Base-by-base conservation (phyloP, 2,113 vertebrate species). In the Pholis gunnellus region DNA sequence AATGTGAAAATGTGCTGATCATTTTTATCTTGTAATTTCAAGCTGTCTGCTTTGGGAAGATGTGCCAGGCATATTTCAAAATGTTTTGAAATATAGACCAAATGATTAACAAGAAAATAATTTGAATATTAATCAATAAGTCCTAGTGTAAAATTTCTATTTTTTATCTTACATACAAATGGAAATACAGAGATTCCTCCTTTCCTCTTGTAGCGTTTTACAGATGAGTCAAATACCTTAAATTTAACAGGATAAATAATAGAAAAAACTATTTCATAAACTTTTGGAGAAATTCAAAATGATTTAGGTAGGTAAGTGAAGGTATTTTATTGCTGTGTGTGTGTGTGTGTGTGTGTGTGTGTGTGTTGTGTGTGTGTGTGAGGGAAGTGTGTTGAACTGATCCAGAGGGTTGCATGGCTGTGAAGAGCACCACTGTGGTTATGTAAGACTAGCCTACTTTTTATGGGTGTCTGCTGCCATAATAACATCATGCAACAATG, bases 381-480 rank as follows among this genome's bases (percentile, higher is more conserved):
- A 18, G 27, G 22, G 20, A n/a, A 22, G 52, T 8, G 17, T 54
- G 52, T 54, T 54, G 52, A 18, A 15, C 11, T 48, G 18, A 59
- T 44, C 22, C n/a, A 48, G 42, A 44, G 36, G 50, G 6, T 29
- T 78, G 31, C n/a, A 22, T 20, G 60, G n/a, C 74, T 64, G 15
- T 79, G 64, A 73, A 6, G n/a, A 34, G n/a, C 54, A 75, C 75
- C 34, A 9, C 50, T 6, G 18, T 34, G 25, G 48, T 83, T 86
- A 74, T 1, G 1, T 78, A 85, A 78, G 27, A 29, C 3, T 52
- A n/a, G 31, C 31, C 31, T 31, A 31, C 61, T 83, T 42, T 27
- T 76, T 87, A 67, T 46, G 85, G 89, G 81, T 2, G 5, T 84
- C 72, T 87, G 81, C 80, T 82, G 74, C 75, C 78, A 88, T 52